A percentile compares a stretch with the other conserved stretches of the same genome.
Evolutionary conservation across 1,140 invertebrate genomes (phyloP).

Genomic region (Caenorhabditis remanei): DNA sequence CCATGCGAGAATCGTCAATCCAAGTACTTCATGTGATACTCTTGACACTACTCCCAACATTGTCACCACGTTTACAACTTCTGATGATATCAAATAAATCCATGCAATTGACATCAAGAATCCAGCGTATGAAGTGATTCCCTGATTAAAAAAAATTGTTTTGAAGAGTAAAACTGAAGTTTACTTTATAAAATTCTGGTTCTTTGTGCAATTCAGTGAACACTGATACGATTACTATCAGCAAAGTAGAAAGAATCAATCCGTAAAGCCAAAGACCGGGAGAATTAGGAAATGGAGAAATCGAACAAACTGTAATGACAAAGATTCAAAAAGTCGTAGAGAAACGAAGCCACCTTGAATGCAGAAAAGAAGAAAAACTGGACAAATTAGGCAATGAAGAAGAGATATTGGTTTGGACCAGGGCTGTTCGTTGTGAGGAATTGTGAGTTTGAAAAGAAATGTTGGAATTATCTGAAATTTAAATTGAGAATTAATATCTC

Average conservation of each 20-base stretch:
- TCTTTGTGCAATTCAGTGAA: conserved; percentile 68
- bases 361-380: conserved; percentile 78
- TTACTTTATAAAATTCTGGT: conserved; percentile 71
- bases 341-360: conserved; percentile 56
- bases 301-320: conserved; percentile 65
- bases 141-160: conserved; percentile 63
- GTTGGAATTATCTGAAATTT: conserved; percentile 80
- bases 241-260: conserved; percentile 67
- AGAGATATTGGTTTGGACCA: conserved; percentile 82
- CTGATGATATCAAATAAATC: conserved; percentile 83
- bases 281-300: conserved; percentile 59
- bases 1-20: conserved; percentile 84
- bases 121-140: conserved; percentile 81
- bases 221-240: conserved; percentile 61
- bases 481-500: background rate
- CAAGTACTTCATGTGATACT: conserved; percentile 81
- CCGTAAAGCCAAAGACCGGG: conserved; percentile 69
- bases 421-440: conserved; percentile 82
- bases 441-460: conserved; percentile 81
- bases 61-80: conserved; percentile 82
- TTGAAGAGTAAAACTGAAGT: background rate
- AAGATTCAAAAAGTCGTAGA: background rate
- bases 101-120: conserved; percentile 82
- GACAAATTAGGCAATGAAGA: conserved; percentile 81
- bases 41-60: conserved; percentile 76